Evolutionary conservation across 2,888 invertebrate species (phyloP).

Genomic region (Aspidiotus destructor): DNA sequence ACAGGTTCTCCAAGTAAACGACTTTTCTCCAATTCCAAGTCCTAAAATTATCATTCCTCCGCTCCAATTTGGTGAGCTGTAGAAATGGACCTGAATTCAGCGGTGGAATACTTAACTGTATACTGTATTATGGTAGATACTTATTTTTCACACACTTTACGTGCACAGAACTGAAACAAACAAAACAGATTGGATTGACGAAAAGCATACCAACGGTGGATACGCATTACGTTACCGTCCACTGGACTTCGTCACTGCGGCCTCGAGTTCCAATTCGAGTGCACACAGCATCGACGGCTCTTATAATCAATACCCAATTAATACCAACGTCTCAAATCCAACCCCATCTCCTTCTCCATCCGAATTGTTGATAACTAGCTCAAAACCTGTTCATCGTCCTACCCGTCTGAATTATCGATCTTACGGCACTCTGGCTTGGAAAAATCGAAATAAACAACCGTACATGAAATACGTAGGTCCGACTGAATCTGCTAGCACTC

Average conservation of each 20-base stretch:
- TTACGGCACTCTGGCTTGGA: not conserved
- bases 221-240: constrained; percentile 27
- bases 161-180: no score
- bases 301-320: not conserved
- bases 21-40: no score
- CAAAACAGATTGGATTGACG: no score
- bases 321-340: constrained; percentile 8
- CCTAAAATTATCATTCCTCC: no score
- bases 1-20: no score
- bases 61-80: no score
- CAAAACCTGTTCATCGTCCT: not conserved
- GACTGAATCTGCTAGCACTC: constrained; percentile 15
- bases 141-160: no score
- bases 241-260: not conserved
- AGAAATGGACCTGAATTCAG: no score
- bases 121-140: no score
- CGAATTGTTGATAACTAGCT: not conserved
- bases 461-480: not conserved
- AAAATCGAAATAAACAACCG: not conserved
- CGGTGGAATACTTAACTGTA: no score
- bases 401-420: constrained; percentile 11
- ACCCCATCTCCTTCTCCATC: not conserved
- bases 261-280: not conserved
- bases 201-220: constrained; percentile 9
- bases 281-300: not conserved